Base-by-base conservation (phyloP, 2,888 invertebrate species). In the Noctua fimbriata region DNA sequence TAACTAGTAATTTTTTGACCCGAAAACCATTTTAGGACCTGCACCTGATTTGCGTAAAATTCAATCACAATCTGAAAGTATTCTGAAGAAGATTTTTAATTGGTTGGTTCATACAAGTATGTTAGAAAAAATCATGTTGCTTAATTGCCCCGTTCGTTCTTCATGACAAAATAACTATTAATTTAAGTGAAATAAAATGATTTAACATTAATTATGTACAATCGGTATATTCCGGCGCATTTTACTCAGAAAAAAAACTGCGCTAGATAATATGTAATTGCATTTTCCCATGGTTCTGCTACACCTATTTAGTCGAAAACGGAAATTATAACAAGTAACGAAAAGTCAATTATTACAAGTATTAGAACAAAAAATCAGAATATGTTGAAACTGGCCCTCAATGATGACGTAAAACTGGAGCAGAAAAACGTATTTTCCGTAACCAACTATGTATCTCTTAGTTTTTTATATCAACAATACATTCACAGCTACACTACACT, bases 401-500 rank as follows among this genome's bases (percentile, higher is more conserved):
- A 58, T n/a, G 14, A n/a, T 58, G 28, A 14, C n/a, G n/a, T 14
- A 28, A 28, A 0, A 69, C n/a, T 12, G 1, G 12, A 63, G 60
- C 28, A 28, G 41, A 41, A 66, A 21, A 14, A 18, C 66, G 66
- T 10, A 14, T 41, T 41, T 66, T 24, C 24, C 6, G 36, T 36
- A 6, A 63, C 2, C 18, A 41, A 66, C 14, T 49, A 16, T 47
- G 47, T 21, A 52, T 41, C 28, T 36, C 16, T 28, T 41, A 52
- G 28, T 52, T 63, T 75, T 28, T 52, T n/a, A 41, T 28, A 70
- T 60, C 21, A 41, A 52, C 36, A 32, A 65, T 65, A 74, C 32
- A 18, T 72, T 66, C 18, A 41, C 18, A 18, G 18, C 5, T 36
- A 76, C 44, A 75, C 16, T 58, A 58, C 14, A 79, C 16, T 58